Percentiles rank a stretch among this genome's conserved stretches.
These are phyloP conservation scores for Cryptocephalus moraei DNA, from an alignment of 2,888 invertebrate genomes.

Conservation along the genomic window DNA sequence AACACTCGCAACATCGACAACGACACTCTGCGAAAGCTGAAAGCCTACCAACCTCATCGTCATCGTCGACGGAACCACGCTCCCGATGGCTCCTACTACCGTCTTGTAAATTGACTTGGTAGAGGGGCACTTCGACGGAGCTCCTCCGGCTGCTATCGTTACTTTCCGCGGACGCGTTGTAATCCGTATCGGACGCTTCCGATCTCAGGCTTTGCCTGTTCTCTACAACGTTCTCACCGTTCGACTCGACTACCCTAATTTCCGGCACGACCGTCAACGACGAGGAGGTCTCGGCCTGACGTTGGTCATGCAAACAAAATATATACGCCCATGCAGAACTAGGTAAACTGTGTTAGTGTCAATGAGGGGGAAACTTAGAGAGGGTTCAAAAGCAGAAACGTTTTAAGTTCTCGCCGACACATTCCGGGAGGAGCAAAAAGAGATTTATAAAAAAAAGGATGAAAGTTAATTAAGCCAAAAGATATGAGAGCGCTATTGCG, in stretches of 20 bases:
- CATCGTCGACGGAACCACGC: conserved; percentile 1
- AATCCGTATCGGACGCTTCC: conserved; percentile 29
- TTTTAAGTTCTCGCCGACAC: too few relatives aligned
- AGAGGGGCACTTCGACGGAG: conserved; percentile 16
- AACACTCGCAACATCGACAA: conserved; percentile 1
- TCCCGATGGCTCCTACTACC: background rate
- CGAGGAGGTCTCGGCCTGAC: conserved; percentile 7
- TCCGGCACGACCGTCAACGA: background rate
- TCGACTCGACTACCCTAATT: background rate
- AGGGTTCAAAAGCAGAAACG: too few relatives aligned
- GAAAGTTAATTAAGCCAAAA: too few relatives aligned
- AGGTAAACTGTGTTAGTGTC: background rate
- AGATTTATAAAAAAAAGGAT: too few relatives aligned
- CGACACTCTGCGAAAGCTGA: conserved; percentile 2
- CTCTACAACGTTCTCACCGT: background rate
- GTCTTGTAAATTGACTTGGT: background rate
- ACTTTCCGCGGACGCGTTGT: conserved; percentile 34
- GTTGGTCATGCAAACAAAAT: conserved; percentile 29
- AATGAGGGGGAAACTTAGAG: background rate
- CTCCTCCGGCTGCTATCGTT: conserved; percentile 28
- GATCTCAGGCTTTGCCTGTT: conserved; percentile 10
- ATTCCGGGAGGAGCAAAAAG: too few relatives aligned
- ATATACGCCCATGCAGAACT: conserved; percentile 24
- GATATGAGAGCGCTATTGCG: too few relatives aligned
- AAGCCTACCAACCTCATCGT: conserved; percentile 15